Percentiles rank a stretch among this genome's conserved stretches.
Evolutionary conservation across 1,140 invertebrate species (phyloP).

Genomic region (Proctacanthus coquilletti): DNA sequence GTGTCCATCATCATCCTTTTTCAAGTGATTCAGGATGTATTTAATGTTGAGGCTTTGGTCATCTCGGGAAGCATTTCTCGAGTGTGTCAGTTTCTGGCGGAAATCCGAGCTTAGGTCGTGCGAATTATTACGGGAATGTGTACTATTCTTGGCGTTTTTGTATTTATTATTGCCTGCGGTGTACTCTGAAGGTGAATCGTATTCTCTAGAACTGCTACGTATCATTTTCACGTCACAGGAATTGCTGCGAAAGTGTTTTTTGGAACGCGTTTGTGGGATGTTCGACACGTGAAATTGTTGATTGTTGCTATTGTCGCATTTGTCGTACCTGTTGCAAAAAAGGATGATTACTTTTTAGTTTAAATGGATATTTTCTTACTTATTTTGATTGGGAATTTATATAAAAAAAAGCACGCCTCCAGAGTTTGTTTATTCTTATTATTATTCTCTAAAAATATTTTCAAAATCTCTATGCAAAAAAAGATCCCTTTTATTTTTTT

Average conservation of each 20-base stretch:
- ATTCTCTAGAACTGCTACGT: slow-evolving; percentile 25
- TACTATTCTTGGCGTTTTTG: slow-evolving; percentile 23
- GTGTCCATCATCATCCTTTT: slow-evolving; percentile 23
- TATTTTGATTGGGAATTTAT: background rate
- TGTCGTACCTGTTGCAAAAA: slow-evolving; percentile 27
- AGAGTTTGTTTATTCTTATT: no score
- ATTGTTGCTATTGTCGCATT: slow-evolving; percentile 15
- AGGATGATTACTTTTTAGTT: background rate
- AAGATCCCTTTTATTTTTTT: no score
- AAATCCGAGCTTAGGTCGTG: slow-evolving; percentile 23
- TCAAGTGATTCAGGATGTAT: slow-evolving; percentile 26
- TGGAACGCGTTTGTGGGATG: slow-evolving; percentile 23
- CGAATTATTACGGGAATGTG: slow-evolving; percentile 31
- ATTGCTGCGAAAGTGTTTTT: slow-evolving; percentile 28
- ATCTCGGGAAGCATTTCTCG: slow-evolving; percentile 19
- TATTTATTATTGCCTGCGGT: slow-evolving; percentile 16
- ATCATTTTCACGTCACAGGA: slow-evolving; percentile 30
- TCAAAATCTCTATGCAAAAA: no score
- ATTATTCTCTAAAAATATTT: no score
- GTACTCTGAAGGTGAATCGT: slow-evolving; percentile 15
- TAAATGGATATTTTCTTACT: background rate
- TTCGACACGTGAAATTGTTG: slow-evolving; percentile 2
- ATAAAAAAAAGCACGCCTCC: background rate
- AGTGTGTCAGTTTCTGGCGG: slow-evolving; percentile 20
- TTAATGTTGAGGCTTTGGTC: slow-evolving; percentile 18